A percentile compares a stretch with the other conserved stretches of the same genome.
phyloP scores from a whole-genome alignment of 2,113 vertebrate species.

The Blennius ocellaris region DNA sequence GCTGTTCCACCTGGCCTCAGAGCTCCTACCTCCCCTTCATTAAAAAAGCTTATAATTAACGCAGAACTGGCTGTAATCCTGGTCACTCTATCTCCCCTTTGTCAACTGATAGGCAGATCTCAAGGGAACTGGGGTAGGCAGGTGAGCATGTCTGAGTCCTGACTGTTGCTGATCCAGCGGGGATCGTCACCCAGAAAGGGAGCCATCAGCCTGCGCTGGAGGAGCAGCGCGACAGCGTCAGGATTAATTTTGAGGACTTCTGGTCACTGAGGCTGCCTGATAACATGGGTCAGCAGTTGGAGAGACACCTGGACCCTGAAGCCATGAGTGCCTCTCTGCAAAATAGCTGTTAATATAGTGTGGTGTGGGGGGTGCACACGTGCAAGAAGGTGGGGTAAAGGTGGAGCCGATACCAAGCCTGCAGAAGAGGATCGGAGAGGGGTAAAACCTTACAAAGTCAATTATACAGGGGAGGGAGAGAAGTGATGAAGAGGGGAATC shows the following conservation, averaged over 20 bases:
- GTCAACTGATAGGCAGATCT: conserved; percentile 59
- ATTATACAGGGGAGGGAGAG: conserved; percentile 52
- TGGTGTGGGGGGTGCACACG: conserved; percentile 10
- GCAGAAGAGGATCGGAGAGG: conserved; percentile 59
- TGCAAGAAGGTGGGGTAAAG: conserved; percentile 2
- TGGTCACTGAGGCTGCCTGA: conserved; percentile 69
- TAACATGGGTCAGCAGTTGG: conserved; percentile 71
- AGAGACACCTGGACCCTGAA: conserved; percentile 75
- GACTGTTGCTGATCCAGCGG: conserved; percentile 42
- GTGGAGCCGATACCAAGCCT: conserved; percentile 33
- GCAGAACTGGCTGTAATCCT: conserved; percentile 64
- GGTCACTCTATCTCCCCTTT: conserved; percentile 51
- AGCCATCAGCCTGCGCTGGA: conserved; percentile 44
- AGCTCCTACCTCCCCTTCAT: conserved; percentile 50
- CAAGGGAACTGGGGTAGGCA: conserved; percentile 46
- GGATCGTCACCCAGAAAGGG: conserved; percentile 51
- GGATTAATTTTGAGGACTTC: conserved; percentile 74
- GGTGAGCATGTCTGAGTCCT: conserved; percentile 66
- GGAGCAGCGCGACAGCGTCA: conserved; percentile 42
- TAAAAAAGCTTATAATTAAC: conserved; percentile 76
- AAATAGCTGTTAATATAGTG: conserved; percentile 67
- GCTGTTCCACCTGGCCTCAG: conserved; percentile 66
- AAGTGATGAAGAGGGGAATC: conserved; percentile 57
- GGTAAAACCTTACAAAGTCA: conserved; percentile 67
- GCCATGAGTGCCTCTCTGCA: conserved; percentile 60